Evolutionary conservation across 2,888 invertebrate genomes (phyloP).

Genomic region (Melolontha melolontha): DNA sequence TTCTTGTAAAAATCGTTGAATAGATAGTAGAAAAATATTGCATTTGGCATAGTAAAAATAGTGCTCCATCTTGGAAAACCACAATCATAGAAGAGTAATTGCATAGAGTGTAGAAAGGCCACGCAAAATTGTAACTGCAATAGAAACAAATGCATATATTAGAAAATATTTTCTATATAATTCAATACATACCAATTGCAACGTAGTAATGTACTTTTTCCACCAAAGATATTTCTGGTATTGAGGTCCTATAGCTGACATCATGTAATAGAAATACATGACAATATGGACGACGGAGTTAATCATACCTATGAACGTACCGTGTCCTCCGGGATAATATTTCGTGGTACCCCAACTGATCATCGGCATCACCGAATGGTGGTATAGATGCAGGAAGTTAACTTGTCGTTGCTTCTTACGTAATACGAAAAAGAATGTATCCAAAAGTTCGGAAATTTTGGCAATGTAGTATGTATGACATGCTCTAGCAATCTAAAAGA

Average conservation of each 20-base stretch:
- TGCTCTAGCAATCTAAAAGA: slow-evolving; percentile 19
- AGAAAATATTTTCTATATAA: not conserved
- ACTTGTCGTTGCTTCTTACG: slow-evolving; percentile 92
- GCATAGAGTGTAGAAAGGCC: slow-evolving; percentile 86
- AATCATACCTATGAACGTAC: slow-evolving; percentile 75
- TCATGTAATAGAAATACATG: slow-evolving; percentile 84
- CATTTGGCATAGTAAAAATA: slow-evolving; percentile 88
- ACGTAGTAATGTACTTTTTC: slow-evolving; percentile 84
- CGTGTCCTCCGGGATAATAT: slow-evolving; percentile 71
- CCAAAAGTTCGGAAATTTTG: slow-evolving; percentile 35
- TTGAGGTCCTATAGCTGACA: slow-evolving; percentile 79
- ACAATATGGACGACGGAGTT: slow-evolving; percentile 82
- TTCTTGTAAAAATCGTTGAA: slow-evolving; percentile 92
- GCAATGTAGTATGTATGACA: slow-evolving; percentile 37
- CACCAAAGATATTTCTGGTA: slow-evolving; percentile 83
- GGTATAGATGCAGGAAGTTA: slow-evolving; percentile 91
- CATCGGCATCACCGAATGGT: slow-evolving; percentile 95
- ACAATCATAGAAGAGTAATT: slow-evolving; percentile 86
- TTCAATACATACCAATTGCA: slow-evolving; percentile 75
- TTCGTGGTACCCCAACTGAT: slow-evolving; percentile 85
- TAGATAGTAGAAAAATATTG: slow-evolving; percentile 90
- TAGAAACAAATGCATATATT: not conserved
- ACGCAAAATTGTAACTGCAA: slow-evolving; percentile 93
- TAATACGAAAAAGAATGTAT: slow-evolving; percentile 85
- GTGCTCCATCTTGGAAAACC: slow-evolving; percentile 87